Evolutionary conservation across 2,888 invertebrate genomes (phyloP).

Genomic region (Operophtera brumata): DNA sequence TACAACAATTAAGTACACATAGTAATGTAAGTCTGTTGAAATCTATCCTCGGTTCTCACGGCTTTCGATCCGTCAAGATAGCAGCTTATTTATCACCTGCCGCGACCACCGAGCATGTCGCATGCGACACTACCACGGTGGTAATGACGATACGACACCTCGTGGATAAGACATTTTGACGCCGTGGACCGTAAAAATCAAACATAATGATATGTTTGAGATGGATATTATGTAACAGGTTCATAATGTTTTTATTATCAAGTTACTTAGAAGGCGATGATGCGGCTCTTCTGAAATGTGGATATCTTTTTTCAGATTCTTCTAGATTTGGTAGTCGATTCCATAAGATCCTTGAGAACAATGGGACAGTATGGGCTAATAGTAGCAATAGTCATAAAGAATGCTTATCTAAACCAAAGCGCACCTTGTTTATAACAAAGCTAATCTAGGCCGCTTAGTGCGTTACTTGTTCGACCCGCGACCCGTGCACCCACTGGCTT

Average conservation of each 20-base stretch:
- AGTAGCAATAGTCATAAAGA: background rate
- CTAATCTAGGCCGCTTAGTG: slow-evolving; percentile 3
- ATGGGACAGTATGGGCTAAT: too few relatives aligned
- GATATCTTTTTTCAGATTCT: too few relatives aligned
- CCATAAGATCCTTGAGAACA: too few relatives aligned
- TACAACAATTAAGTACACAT: background rate
- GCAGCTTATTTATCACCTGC: slow-evolving; percentile 57
- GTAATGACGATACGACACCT: slow-evolving; percentile 13
- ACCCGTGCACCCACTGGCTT: too few relatives aligned
- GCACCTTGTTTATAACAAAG: background rate
- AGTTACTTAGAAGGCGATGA: slow-evolving; percentile 1
- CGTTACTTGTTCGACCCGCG: slow-evolving; percentile 9
- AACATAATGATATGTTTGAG: slow-evolving; percentile 14
- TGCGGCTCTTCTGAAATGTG: too few relatives aligned
- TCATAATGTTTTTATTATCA: background rate
- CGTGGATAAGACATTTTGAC: slow-evolving; percentile 8
- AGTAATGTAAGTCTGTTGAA: slow-evolving; percentile 34
- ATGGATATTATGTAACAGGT: background rate
- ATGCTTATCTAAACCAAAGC: too few relatives aligned
- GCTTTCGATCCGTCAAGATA: slow-evolving; percentile 51
- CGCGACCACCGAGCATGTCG: slow-evolving; percentile 26
- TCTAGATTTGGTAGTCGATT: too few relatives aligned
- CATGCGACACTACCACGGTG: background rate
- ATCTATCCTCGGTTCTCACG: slow-evolving; percentile 49
- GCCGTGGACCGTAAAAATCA: slow-evolving; percentile 12